Conservation (phyloP, 2,888 invertebrate species). For the Lamellibrachia satsuma region DNA sequence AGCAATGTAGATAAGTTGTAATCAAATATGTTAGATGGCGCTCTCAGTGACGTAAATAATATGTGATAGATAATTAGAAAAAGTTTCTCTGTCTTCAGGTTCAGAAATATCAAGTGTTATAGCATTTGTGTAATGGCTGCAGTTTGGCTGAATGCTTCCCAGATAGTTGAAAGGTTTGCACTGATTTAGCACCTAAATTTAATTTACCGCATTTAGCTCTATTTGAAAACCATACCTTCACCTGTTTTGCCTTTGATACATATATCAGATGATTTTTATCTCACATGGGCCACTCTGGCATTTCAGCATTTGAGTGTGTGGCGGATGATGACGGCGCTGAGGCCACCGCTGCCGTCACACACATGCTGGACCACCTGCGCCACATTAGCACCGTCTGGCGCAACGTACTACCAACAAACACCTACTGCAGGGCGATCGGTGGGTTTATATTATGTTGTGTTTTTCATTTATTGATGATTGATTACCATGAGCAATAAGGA, state of each 20-base stretch:
- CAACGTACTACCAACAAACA: constrained; percentile 37
- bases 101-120: no score
- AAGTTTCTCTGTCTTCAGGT: no score
- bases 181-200: no score
- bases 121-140: no score
- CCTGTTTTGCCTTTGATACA: background rate
- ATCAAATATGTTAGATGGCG: no score
- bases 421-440: constrained; percentile 43
- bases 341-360: constrained; percentile 33
- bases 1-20: no score
- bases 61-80: no score
- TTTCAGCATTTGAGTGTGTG: constrained; percentile 41
- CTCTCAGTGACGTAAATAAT: no score
- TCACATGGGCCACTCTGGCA: background rate
- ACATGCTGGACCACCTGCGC: constrained; percentile 35
- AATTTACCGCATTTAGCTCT: no score
- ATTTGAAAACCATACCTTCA: no score
- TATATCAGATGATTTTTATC: background rate
- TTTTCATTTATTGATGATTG: background rate
- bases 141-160: background rate
- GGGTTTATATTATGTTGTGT: background rate
- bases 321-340: constrained; percentile 40
- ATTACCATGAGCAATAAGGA: background rate
- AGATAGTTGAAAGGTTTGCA: no score
- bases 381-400: constrained; percentile 36